Conservation (phyloP, 2,797 vertebrate genomes). For the Chelon auratus region DNA sequence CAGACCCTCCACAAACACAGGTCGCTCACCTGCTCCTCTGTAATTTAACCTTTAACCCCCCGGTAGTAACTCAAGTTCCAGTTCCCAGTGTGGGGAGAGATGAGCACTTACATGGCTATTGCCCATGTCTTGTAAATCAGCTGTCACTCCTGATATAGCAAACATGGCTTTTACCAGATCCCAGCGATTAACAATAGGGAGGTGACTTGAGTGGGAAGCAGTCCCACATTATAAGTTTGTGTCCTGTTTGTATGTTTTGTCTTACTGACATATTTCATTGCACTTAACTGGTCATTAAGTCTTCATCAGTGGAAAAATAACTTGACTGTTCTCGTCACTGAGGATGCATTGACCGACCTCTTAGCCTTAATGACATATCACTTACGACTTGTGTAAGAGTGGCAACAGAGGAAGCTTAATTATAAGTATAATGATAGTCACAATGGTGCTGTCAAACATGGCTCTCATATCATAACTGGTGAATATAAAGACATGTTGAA, state of each 20-base stretch:
- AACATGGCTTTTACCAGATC: background rate
- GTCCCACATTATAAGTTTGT: background rate
- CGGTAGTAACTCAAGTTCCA: background rate
- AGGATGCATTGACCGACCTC: background rate
- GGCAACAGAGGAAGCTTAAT: conserved; percentile 2
- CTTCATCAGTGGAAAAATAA: background rate
- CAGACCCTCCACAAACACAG: no score
- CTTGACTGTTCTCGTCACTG: conserved; percentile 5
- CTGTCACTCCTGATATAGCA: background rate
- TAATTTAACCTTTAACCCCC: no score
- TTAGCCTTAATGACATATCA: conserved; percentile 10
- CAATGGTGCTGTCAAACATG: conserved; percentile 15
- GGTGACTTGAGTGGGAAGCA: conserved; percentile 9
- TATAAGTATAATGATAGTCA: conserved; percentile 2
- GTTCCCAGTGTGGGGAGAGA: background rate
- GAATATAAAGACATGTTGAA: background rate
- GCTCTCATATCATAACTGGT: background rate
- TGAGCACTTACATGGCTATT: background rate
- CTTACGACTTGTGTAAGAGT: conserved; percentile 3
- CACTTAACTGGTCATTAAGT: conserved; percentile 2
- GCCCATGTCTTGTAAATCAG: background rate
- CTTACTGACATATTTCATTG: conserved; percentile 7
- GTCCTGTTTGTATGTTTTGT: conserved; percentile 18
- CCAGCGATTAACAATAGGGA: conserved; percentile 1
- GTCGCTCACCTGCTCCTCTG: no score